Evolutionary conservation across 2,113 vertebrate species (phyloP).

Genomic region (Hippoglossus stenolepis): DNA sequence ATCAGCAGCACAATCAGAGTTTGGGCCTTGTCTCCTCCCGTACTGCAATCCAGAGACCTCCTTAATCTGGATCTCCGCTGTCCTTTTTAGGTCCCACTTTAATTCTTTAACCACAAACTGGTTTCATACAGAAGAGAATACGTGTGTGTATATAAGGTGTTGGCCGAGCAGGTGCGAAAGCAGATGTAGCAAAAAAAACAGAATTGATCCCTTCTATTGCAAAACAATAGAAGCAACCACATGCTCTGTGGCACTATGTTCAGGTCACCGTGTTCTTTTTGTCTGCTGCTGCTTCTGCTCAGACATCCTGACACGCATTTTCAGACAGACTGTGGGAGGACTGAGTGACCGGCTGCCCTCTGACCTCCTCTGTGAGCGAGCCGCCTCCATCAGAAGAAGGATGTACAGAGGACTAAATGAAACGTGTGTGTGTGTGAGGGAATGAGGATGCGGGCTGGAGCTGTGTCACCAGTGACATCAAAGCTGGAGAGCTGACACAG

Average conservation of each 20-base stretch:
- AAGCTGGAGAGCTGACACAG: too few species aligned
- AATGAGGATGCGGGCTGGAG: not conserved
- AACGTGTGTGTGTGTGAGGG: not conserved
- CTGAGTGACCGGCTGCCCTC: not conserved
- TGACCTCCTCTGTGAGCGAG: slow-evolving; percentile 27
- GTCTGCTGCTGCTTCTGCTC: slow-evolving; percentile 12
- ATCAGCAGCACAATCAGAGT: slow-evolving; percentile 25
- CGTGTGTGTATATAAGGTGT: not conserved
- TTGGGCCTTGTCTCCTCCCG: too few species aligned
- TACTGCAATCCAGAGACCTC: too few species aligned
- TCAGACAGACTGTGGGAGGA: slow-evolving; percentile 8
- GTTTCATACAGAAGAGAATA: not conserved
- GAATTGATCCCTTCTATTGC: slow-evolving; percentile 34
- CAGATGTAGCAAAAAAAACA: not conserved
- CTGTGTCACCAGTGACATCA: too few species aligned
- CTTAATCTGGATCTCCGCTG: not conserved
- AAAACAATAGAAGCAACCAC: slow-evolving; percentile 22
- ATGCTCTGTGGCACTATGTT: not conserved
- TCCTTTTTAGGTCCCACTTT: not conserved
- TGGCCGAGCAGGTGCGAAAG: slow-evolving; percentile 12
- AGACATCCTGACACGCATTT: slow-evolving; percentile 36
- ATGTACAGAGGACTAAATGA: not conserved
- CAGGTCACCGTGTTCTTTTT: slow-evolving; percentile 47
- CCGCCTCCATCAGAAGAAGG: not conserved
- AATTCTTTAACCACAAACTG: not conserved